Conservation (phyloP, 2,888 invertebrate species). For the Drosophila mayaguana region DNA sequence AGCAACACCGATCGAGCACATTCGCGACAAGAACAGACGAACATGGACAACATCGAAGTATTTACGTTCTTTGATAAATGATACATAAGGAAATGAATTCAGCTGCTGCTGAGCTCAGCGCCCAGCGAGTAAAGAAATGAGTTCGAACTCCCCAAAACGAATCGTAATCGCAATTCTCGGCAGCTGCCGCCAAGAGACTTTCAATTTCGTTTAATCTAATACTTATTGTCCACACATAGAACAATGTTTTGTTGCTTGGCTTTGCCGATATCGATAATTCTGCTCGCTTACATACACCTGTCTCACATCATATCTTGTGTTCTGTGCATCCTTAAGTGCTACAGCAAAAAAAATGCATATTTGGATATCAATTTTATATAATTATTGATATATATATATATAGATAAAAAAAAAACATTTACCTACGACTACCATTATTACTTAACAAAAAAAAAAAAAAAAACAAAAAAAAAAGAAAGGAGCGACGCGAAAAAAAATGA, state of each 20-base stretch:
- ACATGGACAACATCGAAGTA: conserved; percentile 15
- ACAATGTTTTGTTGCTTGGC: conserved; percentile 45
- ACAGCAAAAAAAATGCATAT: conserved; percentile 33
- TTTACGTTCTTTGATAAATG: conserved; percentile 12
- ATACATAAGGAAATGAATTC: conserved; percentile 35
- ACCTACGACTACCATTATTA: conserved; percentile 48
- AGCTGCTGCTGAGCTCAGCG: background rate
- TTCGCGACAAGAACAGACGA: background rate
- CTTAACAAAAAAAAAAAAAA: conserved; percentile 7
- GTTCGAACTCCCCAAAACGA: background rate
- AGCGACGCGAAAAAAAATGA: conserved; percentile 13
- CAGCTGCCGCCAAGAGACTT: background rate
- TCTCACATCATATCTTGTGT: background rate
- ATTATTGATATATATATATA: conserved; percentile 9
- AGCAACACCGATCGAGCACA: conserved; percentile 5
- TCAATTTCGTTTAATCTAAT: conserved; percentile 18
- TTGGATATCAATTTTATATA: conserved; percentile 38
- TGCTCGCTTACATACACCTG: background rate
- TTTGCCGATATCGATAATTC: conserved; percentile 19
- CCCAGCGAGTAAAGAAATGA: background rate
- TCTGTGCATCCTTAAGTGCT: conserved; percentile 26
- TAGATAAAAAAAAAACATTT: conserved; percentile 44
- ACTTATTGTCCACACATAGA: conserved; percentile 45
- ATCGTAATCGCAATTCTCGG: background rate
- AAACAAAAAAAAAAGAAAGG: background rate